Conservation (phyloP, 64 coral and sea anemone genomes). For the Stichodactyla helianthus region DNA sequence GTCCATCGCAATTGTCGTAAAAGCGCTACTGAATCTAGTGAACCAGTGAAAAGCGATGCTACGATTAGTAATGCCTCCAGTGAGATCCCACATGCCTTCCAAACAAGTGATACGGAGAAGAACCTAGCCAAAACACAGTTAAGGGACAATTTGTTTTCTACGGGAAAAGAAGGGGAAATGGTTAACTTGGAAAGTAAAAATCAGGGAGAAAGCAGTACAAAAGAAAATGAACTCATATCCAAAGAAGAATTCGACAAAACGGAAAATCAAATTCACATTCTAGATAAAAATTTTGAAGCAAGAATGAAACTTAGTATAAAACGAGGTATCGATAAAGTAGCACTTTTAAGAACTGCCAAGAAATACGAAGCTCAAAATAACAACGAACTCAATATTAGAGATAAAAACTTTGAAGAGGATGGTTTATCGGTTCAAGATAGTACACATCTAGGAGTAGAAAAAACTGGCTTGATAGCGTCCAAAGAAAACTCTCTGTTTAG, state of each 20-base stretch:
- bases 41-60: not conserved
- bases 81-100: not conserved
- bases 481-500: slow-evolving; percentile 62
- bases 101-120: not conserved
- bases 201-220: not conserved
- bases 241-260: not conserved
- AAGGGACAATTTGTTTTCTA: not conserved
- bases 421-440: not conserved
- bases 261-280: slow-evolving; percentile 14
- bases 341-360: not conserved
- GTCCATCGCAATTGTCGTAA: slow-evolving; percentile 69
- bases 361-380: slow-evolving; percentile 8
- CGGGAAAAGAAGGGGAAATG: not conserved
- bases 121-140: not conserved
- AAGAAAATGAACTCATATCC: not conserved
- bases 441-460: slow-evolving; percentile 36
- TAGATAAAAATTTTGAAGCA: slow-evolving; percentile 15
- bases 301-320: slow-evolving; percentile 4
- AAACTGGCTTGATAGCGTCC: not conserved
- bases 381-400: slow-evolving; percentile 17
- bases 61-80: not conserved
- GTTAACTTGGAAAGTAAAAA: not conserved
- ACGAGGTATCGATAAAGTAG: not conserved
- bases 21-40: not conserved
- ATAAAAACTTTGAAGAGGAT: not conserved